Percentiles rank a stretch among this genome's conserved stretches.
Conservation (phyloP, 2,113 vertebrate species). For the Lonchura striata region DNA sequence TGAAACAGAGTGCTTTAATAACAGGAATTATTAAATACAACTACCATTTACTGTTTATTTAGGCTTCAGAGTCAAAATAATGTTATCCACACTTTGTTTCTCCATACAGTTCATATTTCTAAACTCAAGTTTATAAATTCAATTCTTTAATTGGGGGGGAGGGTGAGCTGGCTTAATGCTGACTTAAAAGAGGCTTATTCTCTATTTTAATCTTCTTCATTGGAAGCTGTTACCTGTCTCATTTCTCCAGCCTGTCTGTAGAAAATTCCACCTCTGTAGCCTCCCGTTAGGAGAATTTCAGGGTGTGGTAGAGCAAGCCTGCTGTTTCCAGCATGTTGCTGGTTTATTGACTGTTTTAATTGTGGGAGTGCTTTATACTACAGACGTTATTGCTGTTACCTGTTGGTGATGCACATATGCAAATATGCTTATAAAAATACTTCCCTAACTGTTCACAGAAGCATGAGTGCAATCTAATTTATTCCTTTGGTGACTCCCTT, state of each 20-base stretch:
- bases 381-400: neutral
- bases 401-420: neutral
- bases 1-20: neutral
- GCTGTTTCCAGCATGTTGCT: neutral
- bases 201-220: neutral
- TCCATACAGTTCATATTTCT: neutral
- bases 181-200: neutral
- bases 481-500: neutral
- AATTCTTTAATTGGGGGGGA: neutral
- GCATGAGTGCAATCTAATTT: neutral
- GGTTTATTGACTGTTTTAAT: neutral
- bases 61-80: neutral
- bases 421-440: neutral
- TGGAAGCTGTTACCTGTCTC: neutral
- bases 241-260: neutral
- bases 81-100: neutral
- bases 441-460: neutral
- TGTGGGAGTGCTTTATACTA: neutral
- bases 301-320: neutral
- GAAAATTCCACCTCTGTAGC: neutral
- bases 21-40: neutral
- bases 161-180: neutral
- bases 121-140: neutral
- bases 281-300: neutral
- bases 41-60: neutral